These are phyloP conservation scores for Bryconaethiops microstoma DNA, from an alignment of 2,797 vertebrate species.

Conservation along the genomic window DNA sequence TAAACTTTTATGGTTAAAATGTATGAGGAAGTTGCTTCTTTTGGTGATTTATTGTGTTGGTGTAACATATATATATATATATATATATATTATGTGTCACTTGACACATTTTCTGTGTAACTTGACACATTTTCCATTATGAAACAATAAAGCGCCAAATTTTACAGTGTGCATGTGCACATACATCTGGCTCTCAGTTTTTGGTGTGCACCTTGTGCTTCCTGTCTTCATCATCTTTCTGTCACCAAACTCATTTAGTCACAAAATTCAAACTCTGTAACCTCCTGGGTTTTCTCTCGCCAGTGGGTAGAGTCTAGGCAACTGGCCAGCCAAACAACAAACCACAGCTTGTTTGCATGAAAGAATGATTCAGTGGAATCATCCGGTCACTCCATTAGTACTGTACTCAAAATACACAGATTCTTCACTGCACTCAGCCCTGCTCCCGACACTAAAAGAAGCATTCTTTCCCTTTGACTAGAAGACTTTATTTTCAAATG, in stretches of 20 bases:
- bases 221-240: not conserved
- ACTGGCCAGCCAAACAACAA: conserved; percentile 14
- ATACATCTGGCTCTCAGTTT: too few relatives aligned
- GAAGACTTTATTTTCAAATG: conserved; percentile 30
- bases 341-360: conserved; percentile 37
- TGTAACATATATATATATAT: too few relatives aligned
- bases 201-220: not conserved
- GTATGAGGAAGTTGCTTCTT: too few relatives aligned
- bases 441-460: conserved; percentile 24
- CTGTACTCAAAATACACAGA: not conserved
- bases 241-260: not conserved
- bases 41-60: too few relatives aligned
- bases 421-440: conserved; percentile 6
- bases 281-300: conserved; percentile 33
- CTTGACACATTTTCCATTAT: too few relatives aligned
- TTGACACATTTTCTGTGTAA: too few relatives aligned
- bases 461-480: conserved; percentile 38
- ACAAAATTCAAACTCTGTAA: conserved; percentile 10
- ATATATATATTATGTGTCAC: too few relatives aligned
- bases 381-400: conserved; percentile 26
- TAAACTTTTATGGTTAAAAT: too few relatives aligned
- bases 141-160: too few relatives aligned
- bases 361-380: conserved; percentile 53
- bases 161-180: too few relatives aligned
- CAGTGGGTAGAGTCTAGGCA: not conserved